Evolutionary conservation across 1,140 invertebrate species (phyloP).

Genomic region (Drosophila mauritiana): DNA sequence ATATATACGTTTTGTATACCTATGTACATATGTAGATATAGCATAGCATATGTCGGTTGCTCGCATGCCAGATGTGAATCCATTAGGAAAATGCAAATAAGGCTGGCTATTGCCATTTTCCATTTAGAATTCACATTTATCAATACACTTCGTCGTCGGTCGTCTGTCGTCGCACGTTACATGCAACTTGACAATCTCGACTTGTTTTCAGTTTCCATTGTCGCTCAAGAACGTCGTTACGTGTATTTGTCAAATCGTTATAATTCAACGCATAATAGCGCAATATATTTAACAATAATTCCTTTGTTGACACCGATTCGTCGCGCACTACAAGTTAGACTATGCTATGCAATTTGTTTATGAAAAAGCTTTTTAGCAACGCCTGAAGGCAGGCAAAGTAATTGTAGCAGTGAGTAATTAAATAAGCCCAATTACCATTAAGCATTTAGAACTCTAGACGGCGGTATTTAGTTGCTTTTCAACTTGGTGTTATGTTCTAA

Average conservation of each 20-base stretch:
- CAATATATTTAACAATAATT: slow-evolving; percentile 6
- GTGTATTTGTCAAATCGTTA: background rate
- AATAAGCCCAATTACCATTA: background rate
- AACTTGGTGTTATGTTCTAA: no score
- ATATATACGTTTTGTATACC: no score
- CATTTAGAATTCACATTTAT: slow-evolving; percentile 26
- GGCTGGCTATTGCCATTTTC: slow-evolving; percentile 6
- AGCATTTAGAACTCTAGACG: background rate
- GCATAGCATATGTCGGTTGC: background rate
- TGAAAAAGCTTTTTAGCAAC: slow-evolving; percentile 3
- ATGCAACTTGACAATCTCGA: slow-evolving; percentile 20
- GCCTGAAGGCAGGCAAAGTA: slow-evolving; percentile 16
- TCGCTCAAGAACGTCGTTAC: slow-evolving; percentile 8
- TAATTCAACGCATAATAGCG: slow-evolving; percentile 4
- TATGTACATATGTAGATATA: background rate
- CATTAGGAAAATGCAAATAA: slow-evolving; percentile 26
- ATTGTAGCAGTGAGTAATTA: background rate
- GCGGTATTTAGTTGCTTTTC: no score
- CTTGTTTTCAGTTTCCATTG: slow-evolving; percentile 2
- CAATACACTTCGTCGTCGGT: background rate
- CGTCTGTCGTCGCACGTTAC: slow-evolving; percentile 16
- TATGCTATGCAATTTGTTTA: background rate
- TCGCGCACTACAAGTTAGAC: background rate
- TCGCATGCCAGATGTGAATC: slow-evolving; percentile 13
- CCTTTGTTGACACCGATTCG: slow-evolving; percentile 4